phyloP scores from a whole-genome alignment of 2,797 vertebrate genomes.

The Pangasius macronema region DNA sequence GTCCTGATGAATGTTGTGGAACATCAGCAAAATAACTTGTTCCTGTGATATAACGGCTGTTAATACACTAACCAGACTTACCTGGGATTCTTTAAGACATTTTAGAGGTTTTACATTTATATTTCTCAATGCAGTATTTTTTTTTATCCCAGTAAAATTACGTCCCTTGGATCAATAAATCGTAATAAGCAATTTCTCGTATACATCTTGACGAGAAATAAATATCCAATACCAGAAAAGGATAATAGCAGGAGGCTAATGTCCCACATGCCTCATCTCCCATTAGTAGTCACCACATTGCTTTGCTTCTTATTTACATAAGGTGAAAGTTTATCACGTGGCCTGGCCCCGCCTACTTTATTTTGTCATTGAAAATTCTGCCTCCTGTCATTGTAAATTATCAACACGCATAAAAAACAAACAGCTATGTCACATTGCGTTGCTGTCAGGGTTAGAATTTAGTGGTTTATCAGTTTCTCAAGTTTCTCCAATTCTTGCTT shows the following conservation, averaged over 20 bases:
- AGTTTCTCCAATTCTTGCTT: background rate
- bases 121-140: background rate
- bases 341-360: background rate
- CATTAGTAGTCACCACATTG: background rate
- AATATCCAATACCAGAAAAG: background rate
- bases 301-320: background rate
- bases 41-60: background rate
- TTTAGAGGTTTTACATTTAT: background rate
- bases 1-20: background rate
- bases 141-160: no score
- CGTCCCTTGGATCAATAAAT: background rate
- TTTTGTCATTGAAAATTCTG: background rate
- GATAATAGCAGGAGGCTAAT: background rate
- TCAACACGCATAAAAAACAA: background rate
- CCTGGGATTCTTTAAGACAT: background rate
- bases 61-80: background rate
- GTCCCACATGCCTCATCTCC: background rate
- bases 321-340: background rate
- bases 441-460: background rate
- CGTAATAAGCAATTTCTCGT: background rate
- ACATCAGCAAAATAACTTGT: background rate
- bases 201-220: background rate
- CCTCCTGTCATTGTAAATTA: background rate
- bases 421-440: background rate
- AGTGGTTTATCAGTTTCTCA: background rate